phyloP scores from a whole-genome alignment of 2,888 invertebrate genomes.

The Drosophila nigricruria region DNA sequence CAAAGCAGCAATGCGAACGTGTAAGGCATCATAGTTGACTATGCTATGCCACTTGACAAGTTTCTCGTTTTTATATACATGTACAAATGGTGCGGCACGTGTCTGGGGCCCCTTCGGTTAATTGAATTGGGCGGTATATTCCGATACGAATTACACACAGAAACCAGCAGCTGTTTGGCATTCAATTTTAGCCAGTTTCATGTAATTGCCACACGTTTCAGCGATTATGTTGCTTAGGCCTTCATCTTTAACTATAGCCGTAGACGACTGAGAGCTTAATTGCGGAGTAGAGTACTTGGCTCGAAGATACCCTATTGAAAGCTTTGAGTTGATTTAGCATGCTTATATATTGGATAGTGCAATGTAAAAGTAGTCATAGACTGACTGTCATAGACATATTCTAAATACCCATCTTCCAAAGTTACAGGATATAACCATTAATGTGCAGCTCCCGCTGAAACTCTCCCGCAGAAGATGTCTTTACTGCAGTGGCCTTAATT shows the following conservation, averaged over 20 bases:
- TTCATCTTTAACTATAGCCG: slow-evolving; percentile 32
- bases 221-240: slow-evolving; percentile 77
- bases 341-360: neutral
- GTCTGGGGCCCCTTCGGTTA: slow-evolving; percentile 52
- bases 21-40: slow-evolving; percentile 26
- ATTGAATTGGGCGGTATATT: slow-evolving; percentile 66
- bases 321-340: neutral
- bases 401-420: neutral
- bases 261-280: neutral
- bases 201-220: slow-evolving; percentile 78
- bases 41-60: slow-evolving; percentile 41
- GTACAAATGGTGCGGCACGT: slow-evolving; percentile 41
- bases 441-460: neutral
- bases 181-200: slow-evolving; percentile 70
- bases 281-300: neutral
- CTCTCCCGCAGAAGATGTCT: slow-evolving; percentile 11
- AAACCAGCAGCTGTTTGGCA: slow-evolving; percentile 67
- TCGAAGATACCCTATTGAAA: neutral
- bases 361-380: neutral
- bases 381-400: neutral
- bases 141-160: slow-evolving; percentile 21
- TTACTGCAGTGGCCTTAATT: slow-evolving; percentile 60
- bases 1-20: slow-evolving; percentile 7
- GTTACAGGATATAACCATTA: slow-evolving; percentile 1
- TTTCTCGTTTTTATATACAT: slow-evolving; percentile 57